These are phyloP conservation scores for Trematomus loennbergii DNA, from an alignment of 2,113 vertebrate genomes.

Conservation along the genomic window DNA sequence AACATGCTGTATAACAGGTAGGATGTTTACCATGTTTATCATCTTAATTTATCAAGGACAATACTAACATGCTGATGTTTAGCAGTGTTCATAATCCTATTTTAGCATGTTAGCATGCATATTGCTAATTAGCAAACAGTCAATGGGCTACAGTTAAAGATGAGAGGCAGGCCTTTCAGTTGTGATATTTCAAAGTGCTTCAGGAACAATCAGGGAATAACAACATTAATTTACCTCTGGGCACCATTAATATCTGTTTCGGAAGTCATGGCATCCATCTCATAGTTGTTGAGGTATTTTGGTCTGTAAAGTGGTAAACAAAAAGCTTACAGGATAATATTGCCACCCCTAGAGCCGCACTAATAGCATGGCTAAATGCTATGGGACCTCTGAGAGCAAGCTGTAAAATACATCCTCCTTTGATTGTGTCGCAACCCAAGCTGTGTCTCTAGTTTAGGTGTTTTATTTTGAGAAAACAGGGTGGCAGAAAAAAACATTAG, in stretches of 20 bases:
- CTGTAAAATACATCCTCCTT: not conserved
- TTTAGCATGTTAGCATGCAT: no score
- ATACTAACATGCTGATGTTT: no score
- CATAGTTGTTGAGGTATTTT: not conserved
- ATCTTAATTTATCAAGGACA: not conserved
- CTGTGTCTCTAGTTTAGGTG: not conserved
- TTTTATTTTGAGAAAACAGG: constrained; percentile 1
- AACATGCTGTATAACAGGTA: not conserved
- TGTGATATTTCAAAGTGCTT: not conserved
- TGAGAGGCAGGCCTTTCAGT: not conserved
- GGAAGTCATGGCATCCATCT: not conserved
- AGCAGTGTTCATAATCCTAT: no score
- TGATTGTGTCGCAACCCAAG: not conserved
- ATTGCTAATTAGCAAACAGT: not conserved
- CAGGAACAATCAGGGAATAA: not conserved
- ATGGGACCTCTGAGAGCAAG: not conserved
- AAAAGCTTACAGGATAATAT: not conserved
- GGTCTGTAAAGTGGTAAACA: not conserved
- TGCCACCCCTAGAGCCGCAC: not conserved
- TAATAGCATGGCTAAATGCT: not conserved
- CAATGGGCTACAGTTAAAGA: not conserved
- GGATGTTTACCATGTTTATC: not conserved
- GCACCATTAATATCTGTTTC: not conserved
- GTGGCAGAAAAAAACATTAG: not conserved
- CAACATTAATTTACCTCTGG: not conserved